These are phyloP conservation scores for Epirrita christyi DNA, from an alignment of 2,888 invertebrate genomes.

Conservation along the genomic window DNA sequence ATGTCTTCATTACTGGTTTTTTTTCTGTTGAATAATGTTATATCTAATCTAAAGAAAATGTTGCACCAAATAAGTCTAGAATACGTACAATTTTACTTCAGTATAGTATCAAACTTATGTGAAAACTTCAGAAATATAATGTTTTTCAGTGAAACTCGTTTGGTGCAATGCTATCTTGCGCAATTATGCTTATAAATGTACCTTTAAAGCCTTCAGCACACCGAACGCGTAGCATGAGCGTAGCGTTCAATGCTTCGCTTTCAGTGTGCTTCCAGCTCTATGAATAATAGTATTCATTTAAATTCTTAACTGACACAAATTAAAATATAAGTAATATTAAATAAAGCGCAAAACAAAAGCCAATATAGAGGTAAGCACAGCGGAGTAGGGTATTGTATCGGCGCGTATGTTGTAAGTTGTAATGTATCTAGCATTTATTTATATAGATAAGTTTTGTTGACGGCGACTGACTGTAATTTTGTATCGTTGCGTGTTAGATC, in stretches of 20 bases:
- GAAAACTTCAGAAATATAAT: not conserved
- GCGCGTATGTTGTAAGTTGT: conserved; percentile 49
- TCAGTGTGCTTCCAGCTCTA: no score
- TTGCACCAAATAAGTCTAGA: not conserved
- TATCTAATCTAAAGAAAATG: not conserved
- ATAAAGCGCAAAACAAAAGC: conserved; percentile 77
- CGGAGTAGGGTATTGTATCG: conserved; percentile 18
- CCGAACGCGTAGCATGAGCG: not conserved
- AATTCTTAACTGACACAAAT: not conserved
- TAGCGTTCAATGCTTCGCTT: not conserved
- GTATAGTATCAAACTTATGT: not conserved
- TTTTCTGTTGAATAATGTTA: not conserved
- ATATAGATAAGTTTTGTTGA: conserved; percentile 26
- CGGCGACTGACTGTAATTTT: conserved; percentile 29
- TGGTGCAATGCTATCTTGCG: not conserved
- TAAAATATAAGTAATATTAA: conserved; percentile 29
- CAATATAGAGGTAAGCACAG: conserved; percentile 73
- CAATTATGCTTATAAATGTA: not conserved
- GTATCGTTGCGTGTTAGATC: conserved; percentile 52
- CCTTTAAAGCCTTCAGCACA: not conserved
- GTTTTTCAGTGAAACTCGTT: not conserved
- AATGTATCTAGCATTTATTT: conserved; percentile 45
- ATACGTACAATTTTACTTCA: not conserved
- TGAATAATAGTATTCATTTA: not conserved
- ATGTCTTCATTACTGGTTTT: not conserved